Evolutionary conservation across 2,888 invertebrate genomes (phyloP), one percentile per base, ranked within the genome.

Genomic region (Uloborus plumipes): DNA sequence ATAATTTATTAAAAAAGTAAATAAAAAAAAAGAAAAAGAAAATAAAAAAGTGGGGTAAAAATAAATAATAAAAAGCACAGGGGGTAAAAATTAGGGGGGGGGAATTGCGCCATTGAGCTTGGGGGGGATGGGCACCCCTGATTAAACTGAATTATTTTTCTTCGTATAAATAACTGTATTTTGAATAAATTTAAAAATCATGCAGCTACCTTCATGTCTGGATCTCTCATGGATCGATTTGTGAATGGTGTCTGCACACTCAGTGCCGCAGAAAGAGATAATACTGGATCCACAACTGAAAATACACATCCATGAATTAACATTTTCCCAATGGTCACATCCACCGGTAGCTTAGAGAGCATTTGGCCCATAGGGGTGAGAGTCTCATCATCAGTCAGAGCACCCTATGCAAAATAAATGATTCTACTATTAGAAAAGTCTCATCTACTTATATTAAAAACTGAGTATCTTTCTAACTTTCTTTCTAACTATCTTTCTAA

Each of bases 301-400:
- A 97, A 96, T 11, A 97, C 92, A 0, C 95, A 94, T 0, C 97
- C 97, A 91, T 96, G 92, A 26, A 98, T 94, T 53, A 99, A 90
- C 92, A 99, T 97, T 91, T 99, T 99, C 0, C 98, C 98, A 74
- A 99, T 92, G 0, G 94, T 92, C 73, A 99, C 94, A 88, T 99
- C 98, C 0, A 99, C 96, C 0, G 99, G 99, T 20, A 99, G 90
- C 88, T 93, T 93, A 6, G 97, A 92, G 75, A 99, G 89, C 74
- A 97, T 94, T 87, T 93, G 92, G 0, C 98, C 99, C 72, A 98
- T 91, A 0, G 94, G 91, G 0, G 98, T 98, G 49, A 98, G 90
- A 86, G 93, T 93, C 88, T 96, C 94, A 86, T 94, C 93, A 3
- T 93, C 91, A 0, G 93, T 92, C 49, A 98, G 88, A 0, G 97